Evolutionary conservation across 2,797 vertebrate genomes (phyloP), one percentile per base, ranked within the genome.

Genomic region (Gephyroberyx darwinii): DNA sequence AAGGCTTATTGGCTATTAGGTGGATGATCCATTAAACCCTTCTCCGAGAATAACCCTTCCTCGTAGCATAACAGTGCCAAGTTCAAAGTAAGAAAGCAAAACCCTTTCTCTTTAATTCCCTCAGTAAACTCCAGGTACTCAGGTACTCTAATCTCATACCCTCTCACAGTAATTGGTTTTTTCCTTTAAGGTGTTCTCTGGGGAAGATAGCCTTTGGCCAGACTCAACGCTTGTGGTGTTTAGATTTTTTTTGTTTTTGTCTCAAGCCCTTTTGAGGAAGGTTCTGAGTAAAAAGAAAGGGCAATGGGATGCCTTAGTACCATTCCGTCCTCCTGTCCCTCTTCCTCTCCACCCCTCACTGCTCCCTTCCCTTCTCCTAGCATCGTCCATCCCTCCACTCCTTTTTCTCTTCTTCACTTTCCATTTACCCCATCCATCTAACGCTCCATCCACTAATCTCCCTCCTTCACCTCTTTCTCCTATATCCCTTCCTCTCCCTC

Each of bases 101-200:
- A 86, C 39, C 74, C 71, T 81, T 87, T 89, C 71, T 74, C 71
- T 82, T 84, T 89, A 88, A 87, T 86, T 87, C 82, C 75, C 30
- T 65, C 74, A 45, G 71, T 84, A 89, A 86, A 90, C 81, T 76
- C 17, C 78, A 79, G 84, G 78, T 86, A 82, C 88, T 86, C 75
- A 54, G 26, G 65, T 84, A 76, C 84, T 90, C 84, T 92, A 89
- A 93, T 92, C 90, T 90, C 48, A 17, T 75, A 72, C 65, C 81
- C 82, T 90, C 80, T 87, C 89, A 80, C 75, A 76, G 82, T 91
- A 92, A 90, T 92, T 92, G 90, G 75, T 86, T 93, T 90, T 90
- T 78, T 82, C 75, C 81, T 90, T 88, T 81, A 87, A 87, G 87
- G 84, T 75, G 58, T 84, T 90, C 87, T 85, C 84, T 37, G 62